phyloP scores from a whole-genome alignment of 2,113 vertebrate species.

The Cryptotis parvus region DNA sequence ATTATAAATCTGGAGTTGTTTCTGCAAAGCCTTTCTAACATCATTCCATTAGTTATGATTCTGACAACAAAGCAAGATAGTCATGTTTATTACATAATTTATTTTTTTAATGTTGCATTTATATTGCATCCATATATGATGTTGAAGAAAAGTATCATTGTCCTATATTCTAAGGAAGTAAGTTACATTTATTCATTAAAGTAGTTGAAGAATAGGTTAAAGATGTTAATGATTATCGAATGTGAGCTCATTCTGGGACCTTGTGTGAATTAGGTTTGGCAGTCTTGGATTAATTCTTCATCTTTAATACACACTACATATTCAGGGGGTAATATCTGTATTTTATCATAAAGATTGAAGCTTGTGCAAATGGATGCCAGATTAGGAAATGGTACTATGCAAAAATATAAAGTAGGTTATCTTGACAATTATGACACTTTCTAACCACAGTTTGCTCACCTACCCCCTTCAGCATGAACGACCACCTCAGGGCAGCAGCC shows the following conservation, averaged over 20 bases:
- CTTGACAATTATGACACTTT: background rate
- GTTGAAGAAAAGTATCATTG: conserved; percentile 32
- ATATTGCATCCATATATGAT: background rate
- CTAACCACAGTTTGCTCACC: background rate
- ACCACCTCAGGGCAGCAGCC: background rate
- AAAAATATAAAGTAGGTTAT: conserved; percentile 43
- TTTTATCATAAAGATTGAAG: conserved; percentile 68
- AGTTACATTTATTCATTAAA: conserved; percentile 57
- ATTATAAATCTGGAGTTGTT: conserved; percentile 73
- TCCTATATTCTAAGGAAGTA: conserved; percentile 42
- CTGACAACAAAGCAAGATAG: conserved; percentile 67
- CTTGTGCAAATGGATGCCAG: conserved; percentile 62
- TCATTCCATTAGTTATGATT: conserved; percentile 66
- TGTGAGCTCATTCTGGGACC: conserved; percentile 54
- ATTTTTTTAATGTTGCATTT: conserved; percentile 57
- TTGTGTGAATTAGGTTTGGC: conserved; percentile 70
- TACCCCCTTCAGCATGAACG: background rate
- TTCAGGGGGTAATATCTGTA: conserved; percentile 60
- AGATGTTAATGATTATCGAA: conserved; percentile 73
- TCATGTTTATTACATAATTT: conserved; percentile 62
- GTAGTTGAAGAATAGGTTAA: conserved; percentile 62
- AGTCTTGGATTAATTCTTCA: conserved; percentile 57
- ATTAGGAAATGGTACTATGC: conserved; percentile 47
- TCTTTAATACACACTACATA: conserved; percentile 48
- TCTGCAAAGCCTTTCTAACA: conserved; percentile 61